These are phyloP conservation scores for Noctua comes DNA, from an alignment of 2,888 invertebrate genomes.

Conservation along the genomic window DNA sequence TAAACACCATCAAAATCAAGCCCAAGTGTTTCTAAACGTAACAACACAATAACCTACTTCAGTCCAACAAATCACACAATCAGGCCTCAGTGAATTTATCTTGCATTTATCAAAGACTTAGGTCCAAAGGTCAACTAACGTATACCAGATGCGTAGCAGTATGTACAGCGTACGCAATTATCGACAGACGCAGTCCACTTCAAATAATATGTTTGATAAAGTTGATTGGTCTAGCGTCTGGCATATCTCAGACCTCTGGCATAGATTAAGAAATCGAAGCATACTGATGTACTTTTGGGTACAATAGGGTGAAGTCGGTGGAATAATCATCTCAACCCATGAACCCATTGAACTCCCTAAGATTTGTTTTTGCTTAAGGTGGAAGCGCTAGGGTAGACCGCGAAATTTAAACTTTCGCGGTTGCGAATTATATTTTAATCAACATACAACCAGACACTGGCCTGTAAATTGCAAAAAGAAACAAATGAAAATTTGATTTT, in stretches of 20 bases:
- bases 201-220: conserved; percentile 65
- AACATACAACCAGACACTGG: no score
- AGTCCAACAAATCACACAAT: conserved; percentile 62
- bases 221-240: conserved; percentile 67
- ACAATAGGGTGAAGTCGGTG: neutral
- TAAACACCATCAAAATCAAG: conserved; percentile 3
- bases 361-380: neutral
- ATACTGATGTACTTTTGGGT: neutral
- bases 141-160: conserved; percentile 64
- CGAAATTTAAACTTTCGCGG: no score
- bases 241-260: conserved; percentile 47
- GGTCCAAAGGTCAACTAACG: conserved; percentile 68
- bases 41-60: conserved; percentile 36
- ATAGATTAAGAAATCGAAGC: conserved; percentile 10
- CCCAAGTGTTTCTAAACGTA: conserved; percentile 15
- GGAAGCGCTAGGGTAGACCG: no score
- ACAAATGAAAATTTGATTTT: no score
- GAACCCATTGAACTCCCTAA: neutral
- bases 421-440: no score
- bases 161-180: conserved; percentile 54
- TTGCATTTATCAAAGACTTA: conserved; percentile 60
- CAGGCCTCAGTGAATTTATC: conserved; percentile 63
- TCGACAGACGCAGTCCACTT: conserved; percentile 59
- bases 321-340: neutral
- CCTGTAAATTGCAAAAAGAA: no score